Conservation (phyloP, 2,113 vertebrate species). For the human (Homo sapiens) region DNA sequence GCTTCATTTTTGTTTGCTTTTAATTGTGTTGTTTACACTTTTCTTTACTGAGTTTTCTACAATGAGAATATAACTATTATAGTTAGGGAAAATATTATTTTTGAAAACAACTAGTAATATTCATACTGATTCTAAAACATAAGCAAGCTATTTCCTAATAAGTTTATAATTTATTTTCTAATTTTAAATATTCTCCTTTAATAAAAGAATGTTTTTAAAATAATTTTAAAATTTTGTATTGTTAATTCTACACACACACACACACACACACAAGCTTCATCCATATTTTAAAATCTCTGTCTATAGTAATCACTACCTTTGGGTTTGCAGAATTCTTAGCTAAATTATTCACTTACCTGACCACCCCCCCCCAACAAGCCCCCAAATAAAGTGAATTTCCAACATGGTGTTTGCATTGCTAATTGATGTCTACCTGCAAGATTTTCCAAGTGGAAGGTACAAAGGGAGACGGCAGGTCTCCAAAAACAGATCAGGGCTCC, state of each 20-base stretch:
- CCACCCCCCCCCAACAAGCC: not conserved
- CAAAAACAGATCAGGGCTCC: not conserved
- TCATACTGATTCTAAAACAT: not conserved
- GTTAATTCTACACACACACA: not conserved
- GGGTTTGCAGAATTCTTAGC: not conserved
- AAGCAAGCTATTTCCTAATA: not conserved
- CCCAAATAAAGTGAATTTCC: constrained; percentile 4
- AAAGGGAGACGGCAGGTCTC: not conserved
- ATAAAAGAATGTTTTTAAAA: not conserved
- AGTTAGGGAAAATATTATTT: not conserved
- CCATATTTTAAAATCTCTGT: not conserved
- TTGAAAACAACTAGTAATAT: not conserved
- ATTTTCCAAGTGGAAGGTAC: not conserved
- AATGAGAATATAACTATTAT: not conserved
- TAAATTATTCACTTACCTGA: not conserved
- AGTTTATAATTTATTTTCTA: not conserved
- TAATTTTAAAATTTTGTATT: not conserved
- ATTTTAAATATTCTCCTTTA: not conserved
- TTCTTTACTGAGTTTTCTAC: constrained; percentile 23
- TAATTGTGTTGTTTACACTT: constrained; percentile 27
- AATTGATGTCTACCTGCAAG: not conserved
- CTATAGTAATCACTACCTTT: not conserved
- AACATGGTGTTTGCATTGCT: not conserved
- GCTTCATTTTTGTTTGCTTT: constrained; percentile 22
- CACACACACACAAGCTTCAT: not conserved